Base-by-base conservation (phyloP, 2,888 invertebrate species). In the Sinopyrophorus schimmeli region DNA sequence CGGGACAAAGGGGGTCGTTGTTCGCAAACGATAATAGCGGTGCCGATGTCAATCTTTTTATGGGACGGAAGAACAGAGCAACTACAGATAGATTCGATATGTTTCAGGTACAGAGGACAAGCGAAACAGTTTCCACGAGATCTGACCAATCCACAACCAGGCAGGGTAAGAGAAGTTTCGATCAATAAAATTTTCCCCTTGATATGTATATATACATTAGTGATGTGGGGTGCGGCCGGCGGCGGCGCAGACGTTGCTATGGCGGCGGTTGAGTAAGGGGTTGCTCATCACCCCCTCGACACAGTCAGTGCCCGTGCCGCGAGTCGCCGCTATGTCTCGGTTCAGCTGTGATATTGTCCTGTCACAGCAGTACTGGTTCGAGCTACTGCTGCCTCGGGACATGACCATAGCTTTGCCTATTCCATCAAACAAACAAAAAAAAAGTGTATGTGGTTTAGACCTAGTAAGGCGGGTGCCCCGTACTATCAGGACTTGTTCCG, bases 351-450 rank as follows among this genome's bases (percentile, higher is more conserved):
- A 92, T 92, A 92, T 92, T 92, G 92, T 92, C 92, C 91, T 91
- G 92, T 92, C 92, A 92, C 92, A 92, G 92, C 92, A 92, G 92
- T 92, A 92, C 85, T 83, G 74, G 76, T 79, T 76, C 70, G 74
- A 63, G 78, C 80, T 92, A 92, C 92, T 92, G 92, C 88, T 92
- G 89, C 84, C 83, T 80, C 88, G 83, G 89, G 92, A 90, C 92
- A 92, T 89, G 81, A 82, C 79, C 83, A 82, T 78, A 78, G 83
- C 79, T 65, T 61, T 64, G 20, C 15, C 12, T 30, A 14, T 34
- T 34, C 9, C 39, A 39, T n/a, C n/a, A n/a, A n/a, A n/a, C n/a
- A n/a, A n/a, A n/a, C n/a, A n/a, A n/a, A 23, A 27, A 31, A 35
- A 11, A 10, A 34, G 27, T 37, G 44, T 27, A 34, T 39, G 50